phyloP scores from a whole-genome alignment of 2,888 invertebrate species.

The Malachius bipustulatus region DNA sequence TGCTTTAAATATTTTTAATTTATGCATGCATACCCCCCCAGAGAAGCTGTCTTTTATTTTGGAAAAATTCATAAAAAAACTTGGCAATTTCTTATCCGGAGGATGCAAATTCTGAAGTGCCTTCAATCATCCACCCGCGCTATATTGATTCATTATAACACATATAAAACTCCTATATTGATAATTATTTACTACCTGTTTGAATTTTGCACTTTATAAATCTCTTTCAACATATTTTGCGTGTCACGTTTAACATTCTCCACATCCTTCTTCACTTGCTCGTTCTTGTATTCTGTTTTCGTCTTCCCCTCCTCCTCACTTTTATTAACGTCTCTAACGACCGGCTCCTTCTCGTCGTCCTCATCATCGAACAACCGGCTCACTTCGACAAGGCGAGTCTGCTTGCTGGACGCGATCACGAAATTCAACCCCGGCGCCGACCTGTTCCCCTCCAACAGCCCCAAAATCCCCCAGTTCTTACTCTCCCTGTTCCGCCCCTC shows the following conservation, averaged over 20 bases:
- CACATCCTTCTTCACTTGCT: conserved; percentile 38
- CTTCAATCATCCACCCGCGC: too few species aligned
- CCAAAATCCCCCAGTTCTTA: conserved; percentile 30
- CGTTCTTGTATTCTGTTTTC: conserved; percentile 39
- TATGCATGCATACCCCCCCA: too few species aligned
- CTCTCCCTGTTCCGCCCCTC: conserved; percentile 31
- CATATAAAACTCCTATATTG: not conserved
- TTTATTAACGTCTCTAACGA: too few species aligned
- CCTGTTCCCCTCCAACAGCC: conserved; percentile 27
- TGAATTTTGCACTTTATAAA: conserved; percentile 14
- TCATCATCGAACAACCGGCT: conserved; percentile 48
- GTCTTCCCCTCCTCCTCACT: conserved; percentile 29
- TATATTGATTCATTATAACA: too few species aligned
- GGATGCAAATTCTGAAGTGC: too few species aligned
- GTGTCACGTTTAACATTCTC: conserved; percentile 26
- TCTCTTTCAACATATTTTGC: conserved; percentile 19
- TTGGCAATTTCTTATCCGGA: too few species aligned
- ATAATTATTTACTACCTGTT: conserved; percentile 11
- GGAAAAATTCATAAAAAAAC: too few species aligned
- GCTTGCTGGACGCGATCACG: conserved; percentile 33
- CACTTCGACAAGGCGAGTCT: conserved; percentile 45
- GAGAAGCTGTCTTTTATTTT: too few species aligned
- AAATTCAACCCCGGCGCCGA: conserved; percentile 43
- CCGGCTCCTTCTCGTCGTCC: conserved; percentile 22
- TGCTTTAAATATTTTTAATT: too few species aligned